phyloP scores from a whole-genome alignment of 2,797 vertebrate species.

The Clamator glandarius region DNA sequence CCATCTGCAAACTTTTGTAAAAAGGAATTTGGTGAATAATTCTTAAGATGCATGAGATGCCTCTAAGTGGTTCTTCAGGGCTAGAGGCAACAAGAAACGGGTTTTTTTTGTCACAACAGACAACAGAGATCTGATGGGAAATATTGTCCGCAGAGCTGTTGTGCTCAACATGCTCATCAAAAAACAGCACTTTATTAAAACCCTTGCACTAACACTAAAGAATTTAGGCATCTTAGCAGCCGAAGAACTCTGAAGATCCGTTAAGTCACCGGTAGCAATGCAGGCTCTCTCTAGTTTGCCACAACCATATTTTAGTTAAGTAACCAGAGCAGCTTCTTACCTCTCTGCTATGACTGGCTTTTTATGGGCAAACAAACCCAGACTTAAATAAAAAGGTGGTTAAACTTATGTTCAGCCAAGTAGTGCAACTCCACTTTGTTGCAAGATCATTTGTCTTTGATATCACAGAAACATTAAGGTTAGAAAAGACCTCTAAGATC shows the following conservation, averaged over 20 bases:
- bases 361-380: not conserved
- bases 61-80: not conserved
- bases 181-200: not conserved
- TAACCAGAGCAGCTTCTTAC: not conserved
- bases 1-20: not conserved
- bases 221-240: rapidly evolving
- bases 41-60: not conserved
- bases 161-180: not conserved
- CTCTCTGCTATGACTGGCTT: not conserved
- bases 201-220: not conserved
- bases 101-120: not conserved
- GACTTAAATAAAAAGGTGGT: not conserved
- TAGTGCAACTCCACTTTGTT: not conserved
- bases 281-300: not conserved
- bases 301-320: not conserved
- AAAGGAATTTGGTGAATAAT: not conserved
- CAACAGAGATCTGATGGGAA: not conserved
- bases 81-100: not conserved
- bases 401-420: not conserved
- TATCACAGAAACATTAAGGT: not conserved
- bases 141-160: not conserved
- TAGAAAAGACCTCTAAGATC: too few species aligned
- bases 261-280: not conserved
- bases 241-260: not conserved
- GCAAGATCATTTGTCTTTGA: not conserved